A percentile compares a stretch with the other conserved stretches of the same genome.
Conservation (phyloP, 2,888 invertebrate genomes). For the Plagodis dolabraria region DNA sequence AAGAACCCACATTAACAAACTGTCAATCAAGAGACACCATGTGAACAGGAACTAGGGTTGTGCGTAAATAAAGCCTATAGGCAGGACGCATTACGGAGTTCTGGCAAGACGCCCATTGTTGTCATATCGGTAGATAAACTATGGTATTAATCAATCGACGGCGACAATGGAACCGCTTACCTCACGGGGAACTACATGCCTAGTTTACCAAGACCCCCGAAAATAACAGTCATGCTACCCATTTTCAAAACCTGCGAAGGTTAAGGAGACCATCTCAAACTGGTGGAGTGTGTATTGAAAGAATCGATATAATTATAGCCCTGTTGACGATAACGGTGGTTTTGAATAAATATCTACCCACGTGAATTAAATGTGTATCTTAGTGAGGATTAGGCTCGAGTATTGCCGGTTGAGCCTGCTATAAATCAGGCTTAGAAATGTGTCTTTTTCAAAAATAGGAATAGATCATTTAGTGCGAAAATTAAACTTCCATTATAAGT, state of each 20-base stretch:
- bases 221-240: slow-evolving; percentile 7
- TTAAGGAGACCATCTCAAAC: slow-evolving; percentile 6
- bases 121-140: slow-evolving; percentile 82
- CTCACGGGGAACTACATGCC: slow-evolving; percentile 60
- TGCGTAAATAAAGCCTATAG: slow-evolving; percentile 72
- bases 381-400: neutral
- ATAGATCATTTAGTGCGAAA: neutral
- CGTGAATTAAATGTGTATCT: slow-evolving; percentile 4
- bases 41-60: slow-evolving; percentile 58
- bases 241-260: neutral
- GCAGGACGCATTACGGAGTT: slow-evolving; percentile 67
- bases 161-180: slow-evolving; percentile 77
- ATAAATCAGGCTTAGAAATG: slow-evolving; percentile 4
- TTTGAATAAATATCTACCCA: slow-evolving; percentile 20
- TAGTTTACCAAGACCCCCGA: slow-evolving; percentile 52
- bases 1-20: slow-evolving; percentile 37
- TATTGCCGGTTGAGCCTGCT: neutral
- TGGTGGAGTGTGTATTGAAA: slow-evolving; percentile 8
- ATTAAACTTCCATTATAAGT: too few relatives aligned
- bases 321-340: slow-evolving; percentile 30
- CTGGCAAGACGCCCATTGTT: slow-evolving; percentile 71
- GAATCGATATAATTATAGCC: slow-evolving; percentile 28
- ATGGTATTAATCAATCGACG: slow-evolving; percentile 77
- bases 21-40: slow-evolving; percentile 60
- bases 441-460: slow-evolving; percentile 4